A percentile compares a stretch with the other conserved stretches of the same genome.
Conservation (phyloP, 2,888 invertebrate genomes). For the Athetis lepigone region DNA sequence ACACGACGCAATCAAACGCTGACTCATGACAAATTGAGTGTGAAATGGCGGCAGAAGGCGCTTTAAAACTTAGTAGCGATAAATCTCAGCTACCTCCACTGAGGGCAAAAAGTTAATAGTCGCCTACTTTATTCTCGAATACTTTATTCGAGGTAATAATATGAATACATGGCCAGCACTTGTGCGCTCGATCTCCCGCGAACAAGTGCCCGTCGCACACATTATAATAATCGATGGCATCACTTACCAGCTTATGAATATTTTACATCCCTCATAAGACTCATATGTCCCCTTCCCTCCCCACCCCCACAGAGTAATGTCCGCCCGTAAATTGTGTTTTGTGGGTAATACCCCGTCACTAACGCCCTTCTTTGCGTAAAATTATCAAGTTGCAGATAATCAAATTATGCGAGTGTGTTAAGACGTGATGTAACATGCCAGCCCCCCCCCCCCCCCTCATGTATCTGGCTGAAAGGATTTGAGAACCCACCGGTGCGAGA, state of each 20-base stretch:
- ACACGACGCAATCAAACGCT: constrained; percentile 27
- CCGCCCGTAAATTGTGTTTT: constrained; percentile 68
- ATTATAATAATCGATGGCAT: constrained; percentile 81
- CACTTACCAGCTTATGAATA: constrained; percentile 80
- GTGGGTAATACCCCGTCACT: constrained; percentile 45
- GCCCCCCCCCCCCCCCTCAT: constrained; percentile 10
- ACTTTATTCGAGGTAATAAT: constrained; percentile 44
- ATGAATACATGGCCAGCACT: constrained; percentile 57
- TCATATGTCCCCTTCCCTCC: constrained; percentile 51
- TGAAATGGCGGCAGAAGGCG: constrained; percentile 8
- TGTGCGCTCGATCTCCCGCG: constrained; percentile 62
- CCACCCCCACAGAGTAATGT: constrained; percentile 62
- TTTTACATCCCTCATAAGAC: constrained; percentile 72
- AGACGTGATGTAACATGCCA: constrained; percentile 33
- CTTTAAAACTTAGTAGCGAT: constrained; percentile 14
- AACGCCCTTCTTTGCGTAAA: constrained; percentile 47
- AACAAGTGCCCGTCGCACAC: constrained; percentile 64
- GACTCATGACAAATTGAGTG: constrained; percentile 23
- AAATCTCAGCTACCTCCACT: constrained; percentile 22
- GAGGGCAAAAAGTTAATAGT: constrained; percentile 45
- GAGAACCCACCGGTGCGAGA: constrained; percentile 16
- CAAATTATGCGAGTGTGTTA: constrained; percentile 50
- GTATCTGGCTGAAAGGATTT: constrained; percentile 16
- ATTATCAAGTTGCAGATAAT: constrained; percentile 52
- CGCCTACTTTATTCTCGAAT: constrained; percentile 38